phyloP scores from a whole-genome alignment of 2,888 invertebrate species.

The Linnaemya vulpina region DNA sequence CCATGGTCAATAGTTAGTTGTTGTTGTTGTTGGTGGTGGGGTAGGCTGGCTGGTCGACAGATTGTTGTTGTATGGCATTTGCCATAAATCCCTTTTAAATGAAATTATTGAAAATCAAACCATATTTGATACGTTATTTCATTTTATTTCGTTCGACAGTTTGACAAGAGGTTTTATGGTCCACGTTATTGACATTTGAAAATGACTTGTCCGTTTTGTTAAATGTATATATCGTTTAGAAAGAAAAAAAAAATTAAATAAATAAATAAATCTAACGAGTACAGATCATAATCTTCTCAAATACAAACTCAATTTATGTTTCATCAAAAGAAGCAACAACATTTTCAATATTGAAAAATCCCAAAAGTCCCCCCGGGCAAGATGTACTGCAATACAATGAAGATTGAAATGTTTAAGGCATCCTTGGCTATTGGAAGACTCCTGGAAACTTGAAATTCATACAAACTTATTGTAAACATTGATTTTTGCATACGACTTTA shows the following conservation, averaged over 20 bases:
- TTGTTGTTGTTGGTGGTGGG: no score
- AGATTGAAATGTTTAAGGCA: constrained; percentile 8
- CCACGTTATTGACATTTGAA: constrained; percentile 59
- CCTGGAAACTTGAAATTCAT: constrained; percentile 53
- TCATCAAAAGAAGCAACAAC: constrained; percentile 42
- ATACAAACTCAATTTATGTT: constrained; percentile 46
- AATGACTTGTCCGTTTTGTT: constrained; percentile 29
- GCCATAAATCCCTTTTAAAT: constrained; percentile 52
- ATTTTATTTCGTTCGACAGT: constrained; percentile 46
- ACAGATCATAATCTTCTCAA: constrained; percentile 48
- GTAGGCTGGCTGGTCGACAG: no score
- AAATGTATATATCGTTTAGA: constrained; percentile 13
- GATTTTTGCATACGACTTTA: neutral
- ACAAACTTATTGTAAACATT: constrained; percentile 53
- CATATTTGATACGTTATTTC: constrained; percentile 52
- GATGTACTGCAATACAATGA: constrained; percentile 39
- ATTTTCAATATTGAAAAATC: constrained; percentile 31
- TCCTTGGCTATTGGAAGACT: constrained; percentile 12
- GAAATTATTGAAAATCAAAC: constrained; percentile 61
- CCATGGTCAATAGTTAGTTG: constrained; percentile 34
- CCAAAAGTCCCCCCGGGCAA: neutral
- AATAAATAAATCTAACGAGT: neutral
- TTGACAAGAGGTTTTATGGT: constrained; percentile 62
- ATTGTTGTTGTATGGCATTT: constrained; percentile 4
- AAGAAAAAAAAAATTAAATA: neutral